Evolutionary conservation across 2,888 invertebrate species (phyloP).

Genomic region (Eudasyphora cyanicolor): DNA sequence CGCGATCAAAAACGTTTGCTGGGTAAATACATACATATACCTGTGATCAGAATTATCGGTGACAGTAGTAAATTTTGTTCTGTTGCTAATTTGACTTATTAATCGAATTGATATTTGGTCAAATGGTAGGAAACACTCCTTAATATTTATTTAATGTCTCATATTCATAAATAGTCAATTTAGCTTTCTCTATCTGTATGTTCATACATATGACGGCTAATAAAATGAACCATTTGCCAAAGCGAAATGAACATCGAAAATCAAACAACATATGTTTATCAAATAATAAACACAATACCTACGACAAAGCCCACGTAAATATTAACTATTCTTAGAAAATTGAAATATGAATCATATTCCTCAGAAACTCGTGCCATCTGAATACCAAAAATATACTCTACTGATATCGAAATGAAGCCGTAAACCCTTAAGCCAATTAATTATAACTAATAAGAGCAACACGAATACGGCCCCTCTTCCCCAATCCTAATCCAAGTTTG

Average conservation of each 20-base stretch:
- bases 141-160: too few relatives aligned
- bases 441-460: slow-evolving; percentile 3
- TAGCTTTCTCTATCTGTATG: too few relatives aligned
- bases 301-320: neutral
- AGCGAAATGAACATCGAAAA: neutral
- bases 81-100: too few relatives aligned
- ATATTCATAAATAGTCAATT: too few relatives aligned
- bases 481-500: neutral
- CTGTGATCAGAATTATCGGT: too few relatives aligned
- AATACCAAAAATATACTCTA: neutral
- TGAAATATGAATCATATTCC: neutral
- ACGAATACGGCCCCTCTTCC: neutral
- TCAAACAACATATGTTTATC: slow-evolving; percentile 1
- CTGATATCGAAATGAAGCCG: neutral
- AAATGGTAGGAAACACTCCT: too few relatives aligned
- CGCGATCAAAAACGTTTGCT: too few relatives aligned
- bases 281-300: neutral
- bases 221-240: too few relatives aligned
- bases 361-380: neutral
- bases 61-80: too few relatives aligned
- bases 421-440: slow-evolving; percentile 21
- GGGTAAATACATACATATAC: too few relatives aligned
- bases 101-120: too few relatives aligned
- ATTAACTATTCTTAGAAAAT: neutral
- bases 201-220: too few relatives aligned